A percentile compares a stretch with the other conserved stretches of the same genome.
phyloP scores from a whole-genome alignment of 1,140 invertebrate genomes.

The Brachionus koreanus region DNA sequence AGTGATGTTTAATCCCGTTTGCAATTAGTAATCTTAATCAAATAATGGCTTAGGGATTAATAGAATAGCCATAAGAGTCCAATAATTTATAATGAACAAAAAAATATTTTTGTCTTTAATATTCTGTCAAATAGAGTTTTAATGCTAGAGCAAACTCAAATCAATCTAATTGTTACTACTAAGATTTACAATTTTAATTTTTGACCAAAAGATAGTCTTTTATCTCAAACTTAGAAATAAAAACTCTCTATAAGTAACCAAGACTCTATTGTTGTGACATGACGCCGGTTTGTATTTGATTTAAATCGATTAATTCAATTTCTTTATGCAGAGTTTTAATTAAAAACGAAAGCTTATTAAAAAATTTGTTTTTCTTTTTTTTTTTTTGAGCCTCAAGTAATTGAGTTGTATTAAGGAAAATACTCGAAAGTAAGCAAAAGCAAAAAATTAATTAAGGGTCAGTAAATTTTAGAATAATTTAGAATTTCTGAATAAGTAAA shows the following conservation, averaged over 20 bases:
- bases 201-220: neutral
- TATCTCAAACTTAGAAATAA: neutral
- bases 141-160: slow-evolving; percentile 24
- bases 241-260: neutral
- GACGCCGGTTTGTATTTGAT: neutral
- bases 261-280: slow-evolving; percentile 2
- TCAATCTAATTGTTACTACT: neutral
- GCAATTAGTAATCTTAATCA: neutral
- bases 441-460: slow-evolving; percentile 32
- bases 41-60: slow-evolving; percentile 26
- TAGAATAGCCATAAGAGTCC: neutral
- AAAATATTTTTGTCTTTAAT: neutral
- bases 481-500: neutral
- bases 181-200: neutral
- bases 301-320: neutral
- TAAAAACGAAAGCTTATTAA: slow-evolving; percentile 16
- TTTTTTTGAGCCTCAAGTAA: slow-evolving; percentile 17
- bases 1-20: slow-evolving; percentile 20
- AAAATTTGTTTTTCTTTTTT: neutral
- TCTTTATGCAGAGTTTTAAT: neutral
- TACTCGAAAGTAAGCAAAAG: neutral
- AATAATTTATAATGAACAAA: neutral
- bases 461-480: slow-evolving; percentile 12
- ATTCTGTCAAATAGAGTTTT: slow-evolving; percentile 10
- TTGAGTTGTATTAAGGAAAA: slow-evolving; percentile 3